A percentile compares a stretch with the other conserved stretches of the same genome.
Evolutionary conservation across 2,888 invertebrate species (phyloP).

Genomic region (Orgyia antiqua): DNA sequence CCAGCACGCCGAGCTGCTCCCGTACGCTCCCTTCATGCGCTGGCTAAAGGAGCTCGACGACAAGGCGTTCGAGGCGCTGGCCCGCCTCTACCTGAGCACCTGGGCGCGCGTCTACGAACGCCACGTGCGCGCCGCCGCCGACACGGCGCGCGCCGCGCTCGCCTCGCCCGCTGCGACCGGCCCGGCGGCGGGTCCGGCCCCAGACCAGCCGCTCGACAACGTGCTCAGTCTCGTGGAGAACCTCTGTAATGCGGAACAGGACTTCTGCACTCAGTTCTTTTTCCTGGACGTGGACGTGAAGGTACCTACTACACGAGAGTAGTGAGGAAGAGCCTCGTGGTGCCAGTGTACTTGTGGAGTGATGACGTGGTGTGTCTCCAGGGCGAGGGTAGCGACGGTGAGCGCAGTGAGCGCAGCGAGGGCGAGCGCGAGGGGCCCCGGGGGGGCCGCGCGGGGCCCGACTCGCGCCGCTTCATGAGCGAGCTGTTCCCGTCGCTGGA

Average conservation of each 20-base stretch:
- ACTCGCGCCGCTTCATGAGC: constrained; percentile 91
- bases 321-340: neutral
- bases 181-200: constrained; percentile 20
- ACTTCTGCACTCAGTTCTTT: constrained; percentile 95
- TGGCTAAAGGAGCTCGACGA: constrained; percentile 93
- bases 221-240: constrained; percentile 93
- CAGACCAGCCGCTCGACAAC: constrained; percentile 44
- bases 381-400: constrained; percentile 30
- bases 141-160: constrained; percentile 80
- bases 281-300: constrained; percentile 82
- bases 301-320: too few relatives aligned
- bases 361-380: too few relatives aligned
- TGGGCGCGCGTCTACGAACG: constrained; percentile 93
- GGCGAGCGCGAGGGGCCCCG: constrained; percentile 23
- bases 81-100: constrained; percentile 85
- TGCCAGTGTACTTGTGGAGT: too few relatives aligned
- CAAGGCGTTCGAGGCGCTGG: constrained; percentile 87
- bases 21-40: constrained; percentile 94
- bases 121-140: constrained; percentile 88
- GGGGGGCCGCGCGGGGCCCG: constrained; percentile 45
- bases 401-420: constrained; percentile 28
- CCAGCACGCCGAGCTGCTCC: constrained; percentile 91
- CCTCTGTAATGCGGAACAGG: constrained; percentile 95
- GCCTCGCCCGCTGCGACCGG: constrained; percentile 16
- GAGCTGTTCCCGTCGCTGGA: constrained; percentile 94